phyloP scores from a whole-genome alignment of 1,140 invertebrate genomes.

The Heliconius melpomene region DNA sequence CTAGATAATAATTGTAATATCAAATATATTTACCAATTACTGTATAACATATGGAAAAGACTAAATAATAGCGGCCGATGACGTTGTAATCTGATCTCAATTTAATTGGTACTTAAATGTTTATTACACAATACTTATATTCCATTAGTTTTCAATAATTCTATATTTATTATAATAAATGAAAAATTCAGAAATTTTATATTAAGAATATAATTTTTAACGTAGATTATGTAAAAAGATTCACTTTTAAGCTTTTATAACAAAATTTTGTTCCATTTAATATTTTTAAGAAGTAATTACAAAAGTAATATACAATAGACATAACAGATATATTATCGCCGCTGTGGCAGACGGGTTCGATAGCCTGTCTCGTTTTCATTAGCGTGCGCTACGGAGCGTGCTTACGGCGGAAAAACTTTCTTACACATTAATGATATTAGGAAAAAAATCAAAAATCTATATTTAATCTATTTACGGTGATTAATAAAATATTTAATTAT shows the following conservation, averaged over 20 bases:
- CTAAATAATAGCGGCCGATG: constrained; percentile 16
- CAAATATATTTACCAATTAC: not conserved
- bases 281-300: not conserved
- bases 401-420: constrained; percentile 62
- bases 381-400: constrained; percentile 57
- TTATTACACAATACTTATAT: not conserved
- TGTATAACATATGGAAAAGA: constrained; percentile 13
- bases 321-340: constrained; percentile 22
- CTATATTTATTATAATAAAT: not conserved
- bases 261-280: not conserved
- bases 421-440: constrained; percentile 32
- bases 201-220: not conserved
- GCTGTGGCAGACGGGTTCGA: constrained; percentile 53
- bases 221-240: not conserved
- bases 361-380: constrained; percentile 73
- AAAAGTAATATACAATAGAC: not conserved
- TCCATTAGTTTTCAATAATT: not conserved
- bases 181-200: not conserved
- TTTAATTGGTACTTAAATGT: not conserved
- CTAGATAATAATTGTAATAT: constrained; percentile 12
- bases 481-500: not conserved
- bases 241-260: not conserved
- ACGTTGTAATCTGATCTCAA: not conserved
- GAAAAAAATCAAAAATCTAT: constrained; percentile 21
- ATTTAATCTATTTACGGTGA: constrained; percentile 8